A percentile compares a stretch with the other conserved stretches of the same genome.
Conservation (phyloP, 2,888 invertebrate genomes). For the Patella caerulea region DNA sequence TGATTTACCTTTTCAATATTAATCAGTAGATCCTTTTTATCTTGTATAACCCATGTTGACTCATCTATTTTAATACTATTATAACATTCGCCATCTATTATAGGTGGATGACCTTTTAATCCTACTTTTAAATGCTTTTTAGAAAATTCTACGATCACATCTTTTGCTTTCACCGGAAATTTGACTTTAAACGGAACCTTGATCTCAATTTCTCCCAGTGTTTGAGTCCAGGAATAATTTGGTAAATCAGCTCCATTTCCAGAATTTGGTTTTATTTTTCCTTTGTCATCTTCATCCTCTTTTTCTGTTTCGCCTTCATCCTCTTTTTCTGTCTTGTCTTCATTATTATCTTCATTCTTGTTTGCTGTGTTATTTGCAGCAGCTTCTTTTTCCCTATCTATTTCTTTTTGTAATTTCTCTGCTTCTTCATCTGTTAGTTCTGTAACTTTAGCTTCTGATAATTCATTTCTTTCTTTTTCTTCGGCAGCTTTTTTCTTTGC, state of each 20-base stretch:
- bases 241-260: constrained; percentile 97
- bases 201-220: constrained; percentile 85
- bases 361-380: background rate
- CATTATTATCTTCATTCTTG: background rate
- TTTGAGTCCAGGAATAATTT: constrained; percentile 97
- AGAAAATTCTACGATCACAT: constrained; percentile 73
- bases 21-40: constrained; percentile 86
- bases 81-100: constrained; percentile 91
- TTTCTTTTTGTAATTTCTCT: constrained; percentile 74
- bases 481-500: constrained; percentile 64
- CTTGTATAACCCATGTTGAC: constrained; percentile 93
- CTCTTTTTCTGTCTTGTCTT: constrained; percentile 17
- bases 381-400: constrained; percentile 72
- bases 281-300: constrained; percentile 88
- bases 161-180: constrained; percentile 72
- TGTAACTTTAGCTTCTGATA: constrained; percentile 73
- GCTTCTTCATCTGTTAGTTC: constrained; percentile 97
- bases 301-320: constrained; percentile 78
- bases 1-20: constrained; percentile 97
- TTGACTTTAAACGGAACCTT: constrained; percentile 70
- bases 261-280: constrained; percentile 91
- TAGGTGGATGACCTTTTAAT: constrained; percentile 87
- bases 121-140: constrained; percentile 78
- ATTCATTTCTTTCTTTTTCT: constrained; percentile 58
- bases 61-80: constrained; percentile 94